These are phyloP conservation scores for Ostrea denselamellosa DNA, from an alignment of 1,140 invertebrate genomes.

Conservation along the genomic window DNA sequence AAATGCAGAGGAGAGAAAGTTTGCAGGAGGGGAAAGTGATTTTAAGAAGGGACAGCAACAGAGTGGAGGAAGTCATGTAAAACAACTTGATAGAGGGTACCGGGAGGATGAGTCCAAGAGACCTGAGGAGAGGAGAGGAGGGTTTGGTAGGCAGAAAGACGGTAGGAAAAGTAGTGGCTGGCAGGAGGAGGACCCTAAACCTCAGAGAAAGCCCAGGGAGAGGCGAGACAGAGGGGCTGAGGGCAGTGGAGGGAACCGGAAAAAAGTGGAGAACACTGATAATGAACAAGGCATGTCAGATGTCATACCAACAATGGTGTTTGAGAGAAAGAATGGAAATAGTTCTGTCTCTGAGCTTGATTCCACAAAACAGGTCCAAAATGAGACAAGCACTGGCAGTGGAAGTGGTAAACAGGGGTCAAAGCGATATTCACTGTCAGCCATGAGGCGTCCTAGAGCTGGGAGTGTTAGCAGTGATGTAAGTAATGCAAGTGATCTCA, in stretches of 20 bases:
- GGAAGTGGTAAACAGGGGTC: constrained; percentile 48
- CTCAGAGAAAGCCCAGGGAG: constrained; percentile 38
- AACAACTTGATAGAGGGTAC: neutral
- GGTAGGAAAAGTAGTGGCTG: constrained; percentile 33
- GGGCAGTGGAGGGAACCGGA: constrained; percentile 36
- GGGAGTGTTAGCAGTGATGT: constrained; percentile 72
- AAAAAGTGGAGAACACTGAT: constrained; percentile 45
- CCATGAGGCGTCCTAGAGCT: constrained; percentile 63
- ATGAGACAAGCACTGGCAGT: neutral
- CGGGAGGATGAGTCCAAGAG: constrained; percentile 42
- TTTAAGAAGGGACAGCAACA: neutral
- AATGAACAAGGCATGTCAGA: constrained; percentile 45
- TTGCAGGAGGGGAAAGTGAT: constrained; percentile 37
- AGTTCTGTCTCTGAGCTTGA: constrained; percentile 30
- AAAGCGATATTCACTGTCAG: constrained; percentile 62
- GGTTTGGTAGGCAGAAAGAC: constrained; percentile 36
- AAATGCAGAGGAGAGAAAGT: constrained; percentile 40
- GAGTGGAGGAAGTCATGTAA: neutral
- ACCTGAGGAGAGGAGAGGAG: constrained; percentile 35
- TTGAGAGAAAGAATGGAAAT: constrained; percentile 48
- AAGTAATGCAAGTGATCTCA: constrained; percentile 67
- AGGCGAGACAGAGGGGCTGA: constrained; percentile 21
- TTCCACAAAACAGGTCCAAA: neutral
- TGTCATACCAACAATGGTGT: constrained; percentile 56
- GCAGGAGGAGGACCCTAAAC: constrained; percentile 50